A percentile compares a stretch with the other conserved stretches of the same genome.
phyloP scores from a whole-genome alignment of 2,797 vertebrate genomes.

The Poeciliopsis gracilis region DNA sequence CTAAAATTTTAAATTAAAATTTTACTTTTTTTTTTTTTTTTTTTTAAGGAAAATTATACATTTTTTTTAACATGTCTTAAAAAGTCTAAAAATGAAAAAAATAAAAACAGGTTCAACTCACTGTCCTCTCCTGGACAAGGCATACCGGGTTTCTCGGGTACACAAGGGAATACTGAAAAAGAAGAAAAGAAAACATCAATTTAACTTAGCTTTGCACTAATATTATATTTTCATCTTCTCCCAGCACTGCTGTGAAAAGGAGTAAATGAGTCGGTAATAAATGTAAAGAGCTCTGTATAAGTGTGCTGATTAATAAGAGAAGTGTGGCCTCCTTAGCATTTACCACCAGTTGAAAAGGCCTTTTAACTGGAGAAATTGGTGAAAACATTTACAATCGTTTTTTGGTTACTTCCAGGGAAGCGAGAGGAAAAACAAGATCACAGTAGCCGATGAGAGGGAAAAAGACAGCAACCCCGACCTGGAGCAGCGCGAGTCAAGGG shows the following conservation, averaged over 20 bases:
- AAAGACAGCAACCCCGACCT: conserved; percentile 32
- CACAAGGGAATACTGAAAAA: conserved; percentile 91
- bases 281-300: not conserved
- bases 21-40: too few species aligned
- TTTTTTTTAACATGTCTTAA: not conserved
- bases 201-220: conserved; percentile 1
- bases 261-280: not conserved
- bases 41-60: not conserved
- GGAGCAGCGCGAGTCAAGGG: conserved; percentile 63
- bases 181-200: not conserved
- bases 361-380: conserved; percentile 2
- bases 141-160: conserved; percentile 97
- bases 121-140: conserved; percentile 98
- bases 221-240: conserved; percentile 11
- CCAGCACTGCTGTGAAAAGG: not conserved
- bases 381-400: not conserved
- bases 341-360: conserved; percentile 20
- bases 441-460: not conserved
- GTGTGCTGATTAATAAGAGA: not conserved
- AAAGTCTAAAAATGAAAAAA: conserved; percentile 14
- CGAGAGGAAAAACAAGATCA: conserved; percentile 7
- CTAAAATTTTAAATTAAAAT: not conserved
- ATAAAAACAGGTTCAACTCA: conserved; percentile 77
- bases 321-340: not conserved
- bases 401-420: conserved; percentile 1